Base-by-base conservation (phyloP, 1,140 invertebrate genomes). In the Eumaeus atala region DNA sequence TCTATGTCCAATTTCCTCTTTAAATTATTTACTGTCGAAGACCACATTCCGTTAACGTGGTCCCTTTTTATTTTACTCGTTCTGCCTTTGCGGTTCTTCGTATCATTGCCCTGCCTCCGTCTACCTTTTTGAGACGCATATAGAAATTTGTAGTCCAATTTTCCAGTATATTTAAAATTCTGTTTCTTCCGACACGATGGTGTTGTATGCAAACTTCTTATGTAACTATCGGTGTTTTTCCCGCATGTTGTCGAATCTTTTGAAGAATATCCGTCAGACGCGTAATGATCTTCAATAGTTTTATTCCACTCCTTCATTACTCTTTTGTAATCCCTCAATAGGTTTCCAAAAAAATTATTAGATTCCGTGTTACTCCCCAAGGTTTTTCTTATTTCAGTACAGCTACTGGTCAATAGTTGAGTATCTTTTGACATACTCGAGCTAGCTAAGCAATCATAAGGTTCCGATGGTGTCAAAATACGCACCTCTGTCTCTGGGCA, bases 261-360 rank as follows among this genome's bases (percentile, higher is more conserved):
- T 54, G 71, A 79, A 16, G 66, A 67, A 59, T 78, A 72, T 1
- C 68, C 69, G 34, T 58, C 54, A n/a, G 81, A 74, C 6, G 82
- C 72, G 59, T 80, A 87, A 67, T 87, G 83, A 54, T 87, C 79
- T 36, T 70, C 67, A 40, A 88, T 71, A 10, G 81, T 84, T 54
- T 75, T 72, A 56, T 88, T 88, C 85, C 87, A 88, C 61, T 86
- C 83, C 38, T 83, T 87, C 84, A 88, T 88, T 65, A 87, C 84
- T 49, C 66, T 77, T 66, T 81, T 87, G 49, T 88, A 88, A 66
- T 88, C 86, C 54, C 67, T 77, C 5, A 86, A 60, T 51, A 88
- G 75, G 37, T 60, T 78, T 17, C 58, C 54, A 18, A 77, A 59
- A 11, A 88, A 56, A 54, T 86, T 74, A 47, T 74, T 65, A 10